phyloP scores from a whole-genome alignment of 1,140 invertebrate genomes.

The Panulirus ornatus region DNA sequence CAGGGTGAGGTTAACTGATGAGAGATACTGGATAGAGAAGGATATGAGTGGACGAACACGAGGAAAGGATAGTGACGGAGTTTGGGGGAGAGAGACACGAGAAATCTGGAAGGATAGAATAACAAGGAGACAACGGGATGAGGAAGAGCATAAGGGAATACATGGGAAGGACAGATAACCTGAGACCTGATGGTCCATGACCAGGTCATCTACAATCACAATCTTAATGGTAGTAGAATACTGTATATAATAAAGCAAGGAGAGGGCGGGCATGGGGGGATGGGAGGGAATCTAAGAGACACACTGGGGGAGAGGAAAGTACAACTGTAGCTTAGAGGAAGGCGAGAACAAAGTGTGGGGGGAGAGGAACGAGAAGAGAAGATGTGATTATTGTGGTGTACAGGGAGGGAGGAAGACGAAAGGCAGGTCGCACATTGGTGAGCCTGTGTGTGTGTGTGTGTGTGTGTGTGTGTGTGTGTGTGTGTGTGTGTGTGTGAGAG shows the following conservation, averaged over 20 bases:
- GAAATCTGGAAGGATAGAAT: neutral
- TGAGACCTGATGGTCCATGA: too few relatives aligned
- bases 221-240: too few relatives aligned
- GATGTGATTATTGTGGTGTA: too few relatives aligned
- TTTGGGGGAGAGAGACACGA: neutral
- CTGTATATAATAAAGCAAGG: too few relatives aligned
- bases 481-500: slow-evolving; percentile 5
- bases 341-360: neutral
- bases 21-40: too few relatives aligned
- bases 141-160: neutral
- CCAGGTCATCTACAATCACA: too few relatives aligned
- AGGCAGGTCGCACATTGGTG: too few relatives aligned
- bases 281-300: neutral
- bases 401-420: neutral
- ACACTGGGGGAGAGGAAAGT: neutral
- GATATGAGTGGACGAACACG: neutral
- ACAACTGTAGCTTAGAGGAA: neutral
- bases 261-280: neutral
- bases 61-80: neutral
- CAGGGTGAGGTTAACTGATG: too few relatives aligned
- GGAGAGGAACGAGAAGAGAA: neutral
- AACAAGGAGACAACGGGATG: neutral
- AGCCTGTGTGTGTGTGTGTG: neutral
- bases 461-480: neutral
- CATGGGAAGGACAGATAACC: too few relatives aligned